Evolutionary conservation across 2,888 invertebrate species (phyloP), one percentile per base, ranked within the genome.

Genomic region (Cheilosia soror): DNA sequence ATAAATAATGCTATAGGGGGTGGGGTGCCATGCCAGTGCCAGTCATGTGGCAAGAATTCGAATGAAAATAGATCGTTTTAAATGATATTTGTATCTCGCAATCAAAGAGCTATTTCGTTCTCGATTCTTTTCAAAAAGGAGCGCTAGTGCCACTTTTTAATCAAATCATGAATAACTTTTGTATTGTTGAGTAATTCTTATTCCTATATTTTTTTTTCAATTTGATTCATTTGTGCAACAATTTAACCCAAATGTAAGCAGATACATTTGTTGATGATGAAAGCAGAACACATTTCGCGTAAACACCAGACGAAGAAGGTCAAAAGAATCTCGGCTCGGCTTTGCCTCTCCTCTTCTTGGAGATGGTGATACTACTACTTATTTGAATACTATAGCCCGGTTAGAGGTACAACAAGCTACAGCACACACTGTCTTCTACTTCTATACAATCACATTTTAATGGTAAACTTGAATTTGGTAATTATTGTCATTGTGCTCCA

Each of bases 41-140:
- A 84, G 79, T 84, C 83, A 79, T 84, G 66, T 84, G 63, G 83
- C 79, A 84, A 84, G 69, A 84, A 65, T 69, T 79, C 63, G 44
- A 73, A 84, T 79, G 65, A 84, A 84, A 84, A 84, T 84, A 84
- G 83, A 84, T 84, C 83, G 79, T 75, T 84, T 20, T 73, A 68
- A 58, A 44, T 73, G 73, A 78, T 83, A 68, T 68, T 69, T 79
- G n/a, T n/a, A 77, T 84, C 68, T 79, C 68, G 73, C 78, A 78
- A 83, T 83, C 66, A 72, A 73, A 73, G 33, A 37, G 49, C 42
- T 53, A n/a, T 42, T 49, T 60, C 15, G 15, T 31, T 60, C 62
- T 69, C 42, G 20, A 49, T 44, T 62, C 33, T 20, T 29, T 44
- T 66, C 44, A 51, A 53, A 47, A 57, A 72, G 44, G 65, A 62